A percentile compares a stretch with the other conserved stretches of the same genome.
Conservation (phyloP, 2,797 vertebrate genomes). For the Masticophis lateralis region DNA sequence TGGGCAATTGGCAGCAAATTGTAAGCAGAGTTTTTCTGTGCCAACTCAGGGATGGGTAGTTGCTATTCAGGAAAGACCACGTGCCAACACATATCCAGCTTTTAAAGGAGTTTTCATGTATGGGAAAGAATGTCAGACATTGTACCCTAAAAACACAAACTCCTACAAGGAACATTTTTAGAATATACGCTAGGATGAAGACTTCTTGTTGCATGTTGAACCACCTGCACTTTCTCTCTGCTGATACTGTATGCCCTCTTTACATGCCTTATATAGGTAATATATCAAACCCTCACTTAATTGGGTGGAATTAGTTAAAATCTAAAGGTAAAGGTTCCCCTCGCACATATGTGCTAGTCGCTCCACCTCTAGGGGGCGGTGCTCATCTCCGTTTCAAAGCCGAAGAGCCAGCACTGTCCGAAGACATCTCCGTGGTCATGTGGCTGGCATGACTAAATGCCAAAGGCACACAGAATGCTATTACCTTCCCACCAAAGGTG, state of each 20-base stretch:
- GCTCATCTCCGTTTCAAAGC: no score
- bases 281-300: neutral
- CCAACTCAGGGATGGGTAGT: neutral
- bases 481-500: no score
- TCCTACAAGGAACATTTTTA: neutral
- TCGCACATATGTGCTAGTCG: no score
- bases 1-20: neutral
- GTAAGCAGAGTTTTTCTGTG: neutral
- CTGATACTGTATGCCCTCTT: neutral
- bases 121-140: neutral
- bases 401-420: no score
- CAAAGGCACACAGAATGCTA: no score
- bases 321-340: neutral
- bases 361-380: no score
- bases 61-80: neutral
- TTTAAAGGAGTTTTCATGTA: neutral
- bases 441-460: no score
- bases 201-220: neutral
- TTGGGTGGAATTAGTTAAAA: neutral
- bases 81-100: neutral
- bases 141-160: neutral
- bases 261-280: neutral
- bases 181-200: neutral
- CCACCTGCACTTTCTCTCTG: neutral
- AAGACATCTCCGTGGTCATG: no score